Percentiles rank a stretch among this genome's conserved stretches.
Evolutionary conservation across 2,113 vertebrate species (phyloP).

Genomic region (Petroica traversi): DNA sequence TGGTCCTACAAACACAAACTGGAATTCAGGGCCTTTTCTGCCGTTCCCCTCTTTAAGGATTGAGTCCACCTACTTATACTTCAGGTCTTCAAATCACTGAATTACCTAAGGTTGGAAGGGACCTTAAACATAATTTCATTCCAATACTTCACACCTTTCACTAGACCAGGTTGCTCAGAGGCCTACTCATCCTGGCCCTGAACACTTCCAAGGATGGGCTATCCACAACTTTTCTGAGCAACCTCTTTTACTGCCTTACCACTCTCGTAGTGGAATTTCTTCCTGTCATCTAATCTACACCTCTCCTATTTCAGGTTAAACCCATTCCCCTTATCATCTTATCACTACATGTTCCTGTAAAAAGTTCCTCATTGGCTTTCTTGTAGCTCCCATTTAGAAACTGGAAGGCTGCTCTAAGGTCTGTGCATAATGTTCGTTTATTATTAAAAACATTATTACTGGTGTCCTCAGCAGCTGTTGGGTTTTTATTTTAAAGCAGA

Average conservation of each 20-base stretch:
- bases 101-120: not conserved
- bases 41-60: not conserved
- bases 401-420: not conserved
- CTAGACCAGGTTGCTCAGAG: not conserved
- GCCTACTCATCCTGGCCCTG: fast-evolving
- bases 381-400: not conserved
- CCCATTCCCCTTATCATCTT: not conserved
- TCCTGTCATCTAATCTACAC: not conserved
- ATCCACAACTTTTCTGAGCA: not conserved
- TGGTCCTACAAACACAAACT: not conserved
- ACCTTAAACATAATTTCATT: not conserved
- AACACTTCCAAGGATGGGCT: not conserved
- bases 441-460: not conserved
- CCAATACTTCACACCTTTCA: too few species aligned
- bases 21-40: not conserved
- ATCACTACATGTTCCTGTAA: not conserved
- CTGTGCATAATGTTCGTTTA: not conserved
- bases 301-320: not conserved
- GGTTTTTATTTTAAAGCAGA: not conserved
- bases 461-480: not conserved
- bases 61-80: not conserved
- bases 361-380: not conserved
- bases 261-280: not conserved
- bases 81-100: not conserved
- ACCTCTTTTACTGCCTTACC: not conserved